Conservation (phyloP, 2,113 vertebrate species). For the Cryptotis parvus region DNA sequence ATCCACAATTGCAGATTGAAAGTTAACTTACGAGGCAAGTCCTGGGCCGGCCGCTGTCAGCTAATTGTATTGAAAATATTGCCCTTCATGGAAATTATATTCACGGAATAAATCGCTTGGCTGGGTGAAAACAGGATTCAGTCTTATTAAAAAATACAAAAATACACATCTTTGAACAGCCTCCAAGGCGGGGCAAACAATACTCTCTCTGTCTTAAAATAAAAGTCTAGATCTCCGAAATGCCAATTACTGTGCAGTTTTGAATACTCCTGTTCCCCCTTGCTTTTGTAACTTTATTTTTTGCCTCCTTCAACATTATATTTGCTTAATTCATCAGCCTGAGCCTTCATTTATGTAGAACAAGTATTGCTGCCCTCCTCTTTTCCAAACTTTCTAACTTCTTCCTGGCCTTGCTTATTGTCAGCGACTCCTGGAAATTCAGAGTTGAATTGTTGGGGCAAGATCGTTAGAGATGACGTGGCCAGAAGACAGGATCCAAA, state of each 20-base stretch:
- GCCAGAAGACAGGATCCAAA: background rate
- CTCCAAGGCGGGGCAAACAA: conserved; percentile 67
- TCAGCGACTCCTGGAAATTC: background rate
- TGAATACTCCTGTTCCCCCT: conserved; percentile 1
- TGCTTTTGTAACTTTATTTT: background rate
- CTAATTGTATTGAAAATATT: conserved; percentile 53
- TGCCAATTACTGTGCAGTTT: conserved; percentile 60
- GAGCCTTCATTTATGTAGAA: background rate
- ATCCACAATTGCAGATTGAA: background rate
- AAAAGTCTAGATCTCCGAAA: conserved; percentile 72
- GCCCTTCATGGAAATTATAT: conserved; percentile 38
- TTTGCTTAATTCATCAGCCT: conserved; percentile 45
- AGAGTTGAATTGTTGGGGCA: background rate
- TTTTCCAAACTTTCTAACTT: background rate
- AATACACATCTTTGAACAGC: conserved; percentile 75
- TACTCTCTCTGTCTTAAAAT: conserved; percentile 68
- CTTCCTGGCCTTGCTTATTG: background rate
- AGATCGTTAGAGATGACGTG: background rate
- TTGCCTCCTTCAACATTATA: background rate
- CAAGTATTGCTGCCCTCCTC: background rate
- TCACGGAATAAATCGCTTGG: conserved; percentile 67
- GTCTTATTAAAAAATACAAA: conserved; percentile 76
- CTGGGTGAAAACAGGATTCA: conserved; percentile 72
- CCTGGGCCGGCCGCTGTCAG: background rate
- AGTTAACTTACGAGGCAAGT: background rate